phyloP scores from a whole-genome alignment of 2,888 invertebrate species.

The Drosophila lutescens region DNA sequence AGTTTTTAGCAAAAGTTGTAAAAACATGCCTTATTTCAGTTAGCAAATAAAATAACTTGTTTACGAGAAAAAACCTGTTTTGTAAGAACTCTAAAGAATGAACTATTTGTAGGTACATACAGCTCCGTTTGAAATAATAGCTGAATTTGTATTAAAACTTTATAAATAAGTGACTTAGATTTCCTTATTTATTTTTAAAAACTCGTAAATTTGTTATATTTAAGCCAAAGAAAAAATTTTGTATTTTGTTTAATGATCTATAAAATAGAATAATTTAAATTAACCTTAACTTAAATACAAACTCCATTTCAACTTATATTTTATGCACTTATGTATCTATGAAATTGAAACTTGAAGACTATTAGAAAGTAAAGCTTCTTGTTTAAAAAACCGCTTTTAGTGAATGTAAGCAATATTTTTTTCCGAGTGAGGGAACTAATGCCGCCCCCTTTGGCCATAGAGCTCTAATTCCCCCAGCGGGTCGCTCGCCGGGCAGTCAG shows the following conservation, averaged over 20 bases:
- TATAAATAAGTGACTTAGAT: too few relatives aligned
- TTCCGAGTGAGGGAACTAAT: slow-evolving; percentile 48
- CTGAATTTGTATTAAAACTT: not conserved
- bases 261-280: too few relatives aligned
- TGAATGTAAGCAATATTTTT: not conserved
- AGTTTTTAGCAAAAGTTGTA: not conserved
- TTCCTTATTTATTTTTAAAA: not conserved
- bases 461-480: slow-evolving; percentile 37
- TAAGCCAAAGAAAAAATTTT: too few relatives aligned
- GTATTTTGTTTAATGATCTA: too few relatives aligned
- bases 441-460: slow-evolving; percentile 15
- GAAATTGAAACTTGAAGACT: too few relatives aligned
- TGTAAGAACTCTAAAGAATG: too few relatives aligned
- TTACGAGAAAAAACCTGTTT: not conserved
- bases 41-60: not conserved
- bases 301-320: too few relatives aligned
- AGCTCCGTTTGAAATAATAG: not conserved
- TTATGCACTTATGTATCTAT: too few relatives aligned
- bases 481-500: slow-evolving; percentile 57
- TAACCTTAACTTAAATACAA: too few relatives aligned
- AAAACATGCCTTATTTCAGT: not conserved
- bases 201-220: too few relatives aligned
- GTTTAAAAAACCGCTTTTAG: too few relatives aligned
- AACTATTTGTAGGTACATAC: not conserved
- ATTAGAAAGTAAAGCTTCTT: not conserved